Evolutionary conservation across 2,113 vertebrate species (phyloP), one percentile per base, ranked within the genome.

Genomic region (Gavia stellata): DNA sequence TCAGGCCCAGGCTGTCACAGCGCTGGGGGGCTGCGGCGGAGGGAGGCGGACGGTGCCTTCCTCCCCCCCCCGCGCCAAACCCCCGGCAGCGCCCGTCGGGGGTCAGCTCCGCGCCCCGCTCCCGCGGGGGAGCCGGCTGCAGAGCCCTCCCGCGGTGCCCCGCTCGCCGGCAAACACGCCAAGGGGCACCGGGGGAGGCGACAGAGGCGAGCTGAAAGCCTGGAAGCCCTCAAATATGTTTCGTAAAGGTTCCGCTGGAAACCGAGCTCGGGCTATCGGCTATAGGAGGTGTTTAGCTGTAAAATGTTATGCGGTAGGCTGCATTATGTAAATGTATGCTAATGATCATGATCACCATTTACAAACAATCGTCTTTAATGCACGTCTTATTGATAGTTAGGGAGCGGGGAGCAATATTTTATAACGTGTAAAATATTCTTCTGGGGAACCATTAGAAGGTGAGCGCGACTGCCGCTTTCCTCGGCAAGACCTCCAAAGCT

Each of bases 321-420:
- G 91, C 67, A 72, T 96, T 96, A 96, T 96, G 97, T 89, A 97
- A 97, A 97, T 97, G 34, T 96, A 97, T 97, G 97, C 92, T 97
- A 96, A 97, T 79, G 74, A 94, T 53, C 74, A 62, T 50, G 74
- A 95, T 28, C 68, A 86, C 59, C 63, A 93, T 97, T 96, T 97
- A 84, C 93, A 96, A 96, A 96, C 96, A 96, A 82, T 90, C 83
- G 71, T 90, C 90, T 96, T 94, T 96, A 96, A 92, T 73, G 94
- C 95, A 70, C 63, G 24, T 75, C 96, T 97, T 97, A 94, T 91
- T 92, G 97, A 96, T 92, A 92, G 90, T 91, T 93, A 92, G 93
- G 79, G 95, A 92, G 72, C 26, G 31, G 73, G 72, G 86, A 94
- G 81, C 40, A 40, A 26, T 92, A 86, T 92, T 94, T 93, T 44